Percentiles rank a stretch among this genome's conserved stretches.
Conservation (phyloP, 2,113 vertebrate species). For the Lampris megalopsis region DNA sequence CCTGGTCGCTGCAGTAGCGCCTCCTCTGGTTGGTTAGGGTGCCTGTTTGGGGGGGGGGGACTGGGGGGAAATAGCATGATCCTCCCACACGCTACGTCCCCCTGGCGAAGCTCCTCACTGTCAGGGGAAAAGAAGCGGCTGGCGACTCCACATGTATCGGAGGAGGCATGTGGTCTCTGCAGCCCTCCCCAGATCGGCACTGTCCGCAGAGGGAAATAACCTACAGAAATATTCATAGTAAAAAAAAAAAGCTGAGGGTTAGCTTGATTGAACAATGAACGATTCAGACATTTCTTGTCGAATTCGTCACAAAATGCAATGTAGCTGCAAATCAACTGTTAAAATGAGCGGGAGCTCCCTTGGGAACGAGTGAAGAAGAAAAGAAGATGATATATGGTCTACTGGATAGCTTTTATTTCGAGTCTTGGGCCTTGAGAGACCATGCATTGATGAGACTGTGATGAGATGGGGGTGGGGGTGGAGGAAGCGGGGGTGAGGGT, state of each 20-base stretch:
- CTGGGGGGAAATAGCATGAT: no score
- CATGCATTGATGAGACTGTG: neutral
- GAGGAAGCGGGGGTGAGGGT: neutral
- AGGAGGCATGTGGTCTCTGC: no score
- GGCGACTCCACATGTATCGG: no score
- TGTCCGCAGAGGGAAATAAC: no score
- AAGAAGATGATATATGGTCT: neutral
- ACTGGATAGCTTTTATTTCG: neutral
- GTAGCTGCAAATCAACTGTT: neutral
- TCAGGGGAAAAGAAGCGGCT: no score
- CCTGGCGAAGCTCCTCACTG: no score
- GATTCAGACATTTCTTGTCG: neutral
- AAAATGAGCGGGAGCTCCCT: neutral
- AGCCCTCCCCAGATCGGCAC: no score
- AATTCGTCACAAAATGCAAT: neutral
- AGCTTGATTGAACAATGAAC: neutral
- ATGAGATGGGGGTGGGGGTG: neutral
- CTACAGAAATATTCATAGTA: neutral
- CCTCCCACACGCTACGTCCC: no score
- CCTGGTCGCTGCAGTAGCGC: no score
- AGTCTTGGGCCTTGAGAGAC: constrained; percentile 1
- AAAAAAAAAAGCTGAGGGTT: neutral
- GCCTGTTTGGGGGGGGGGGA: no score
- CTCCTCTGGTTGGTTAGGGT: no score
- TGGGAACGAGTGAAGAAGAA: neutral